Conservation (phyloP, 2,113 vertebrate species). For the Hoplias malabaricus region DNA sequence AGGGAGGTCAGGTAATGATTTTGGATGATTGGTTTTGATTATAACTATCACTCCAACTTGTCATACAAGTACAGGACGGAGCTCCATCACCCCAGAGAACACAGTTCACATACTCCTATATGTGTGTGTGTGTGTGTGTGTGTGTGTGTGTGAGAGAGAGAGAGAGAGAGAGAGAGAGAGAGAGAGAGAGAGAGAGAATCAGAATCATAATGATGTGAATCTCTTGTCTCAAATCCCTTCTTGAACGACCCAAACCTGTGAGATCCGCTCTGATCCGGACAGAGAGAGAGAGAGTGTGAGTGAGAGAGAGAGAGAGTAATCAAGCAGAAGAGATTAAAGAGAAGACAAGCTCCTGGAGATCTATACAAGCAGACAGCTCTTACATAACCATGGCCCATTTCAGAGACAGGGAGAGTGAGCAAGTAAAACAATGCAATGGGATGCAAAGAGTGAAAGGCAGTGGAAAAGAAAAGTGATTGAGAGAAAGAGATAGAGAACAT, state of each 20-base stretch:
- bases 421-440: conserved; percentile 45
- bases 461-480: not conserved
- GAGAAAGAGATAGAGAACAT: not conserved
- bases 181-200: too few relatives aligned
- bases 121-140: not conserved
- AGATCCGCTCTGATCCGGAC: conserved; percentile 65
- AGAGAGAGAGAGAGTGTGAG: conserved; percentile 51
- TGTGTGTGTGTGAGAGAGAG: not conserved
- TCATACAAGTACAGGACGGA: too few relatives aligned
- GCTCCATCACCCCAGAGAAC: too few relatives aligned
- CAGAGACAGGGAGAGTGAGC: not conserved
- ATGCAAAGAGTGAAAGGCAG: conserved; percentile 26
- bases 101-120: not conserved
- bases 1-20: too few relatives aligned
- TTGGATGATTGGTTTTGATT: too few relatives aligned
- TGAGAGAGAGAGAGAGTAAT: conserved; percentile 60
- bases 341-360: conserved; percentile 68
- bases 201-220: not conserved
- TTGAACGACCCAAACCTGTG: not conserved
- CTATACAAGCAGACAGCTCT: conserved; percentile 68
- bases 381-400: conserved; percentile 70
- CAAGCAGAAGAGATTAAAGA: conserved; percentile 75
- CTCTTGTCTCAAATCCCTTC: conserved; percentile 22
- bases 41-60: too few relatives aligned
- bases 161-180: not conserved